These are phyloP conservation scores for Ceriagrion tenellum DNA, from an alignment of 2,888 invertebrate species.

Conservation along the genomic window DNA sequence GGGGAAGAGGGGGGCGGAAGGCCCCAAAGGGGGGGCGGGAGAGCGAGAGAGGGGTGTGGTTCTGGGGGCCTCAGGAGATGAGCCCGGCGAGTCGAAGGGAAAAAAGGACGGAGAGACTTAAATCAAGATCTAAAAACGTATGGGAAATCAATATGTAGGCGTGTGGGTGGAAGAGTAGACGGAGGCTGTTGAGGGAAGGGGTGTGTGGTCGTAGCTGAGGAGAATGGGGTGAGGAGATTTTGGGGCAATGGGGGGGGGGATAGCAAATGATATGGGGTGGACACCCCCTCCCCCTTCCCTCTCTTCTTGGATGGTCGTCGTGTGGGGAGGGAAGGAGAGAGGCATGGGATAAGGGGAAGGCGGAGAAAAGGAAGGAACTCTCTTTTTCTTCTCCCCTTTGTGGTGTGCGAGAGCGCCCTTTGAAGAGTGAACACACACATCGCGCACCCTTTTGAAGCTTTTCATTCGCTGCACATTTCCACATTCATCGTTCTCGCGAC, in stretches of 20 bases:
- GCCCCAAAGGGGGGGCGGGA: background rate
- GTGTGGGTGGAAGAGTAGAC: background rate
- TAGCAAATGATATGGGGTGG: background rate
- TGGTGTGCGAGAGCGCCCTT: background rate
- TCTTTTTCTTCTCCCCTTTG: background rate
- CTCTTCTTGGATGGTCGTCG: background rate
- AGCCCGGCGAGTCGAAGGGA: background rate
- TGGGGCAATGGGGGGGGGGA: too few species aligned
- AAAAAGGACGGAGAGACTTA: constrained; percentile 46
- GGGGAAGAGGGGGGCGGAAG: too few species aligned
- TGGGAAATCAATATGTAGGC: constrained; percentile 61
- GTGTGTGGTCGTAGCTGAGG: too few species aligned
- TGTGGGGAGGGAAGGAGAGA: background rate
- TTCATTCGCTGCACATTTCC: background rate
- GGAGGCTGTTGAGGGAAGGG: too few species aligned
- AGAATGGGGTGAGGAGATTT: too few species aligned
- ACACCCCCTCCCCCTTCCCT: background rate
- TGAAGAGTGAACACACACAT: background rate
- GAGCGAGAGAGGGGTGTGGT: background rate
- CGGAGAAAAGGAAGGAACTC: background rate
- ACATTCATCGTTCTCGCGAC: background rate
- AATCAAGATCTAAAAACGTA: constrained; percentile 56
- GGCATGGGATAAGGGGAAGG: background rate
- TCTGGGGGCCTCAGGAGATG: background rate
- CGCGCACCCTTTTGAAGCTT: background rate